These are phyloP conservation scores for Microcaecilia unicolor DNA, from an alignment of 2,797 vertebrate genomes.

Conservation along the genomic window DNA sequence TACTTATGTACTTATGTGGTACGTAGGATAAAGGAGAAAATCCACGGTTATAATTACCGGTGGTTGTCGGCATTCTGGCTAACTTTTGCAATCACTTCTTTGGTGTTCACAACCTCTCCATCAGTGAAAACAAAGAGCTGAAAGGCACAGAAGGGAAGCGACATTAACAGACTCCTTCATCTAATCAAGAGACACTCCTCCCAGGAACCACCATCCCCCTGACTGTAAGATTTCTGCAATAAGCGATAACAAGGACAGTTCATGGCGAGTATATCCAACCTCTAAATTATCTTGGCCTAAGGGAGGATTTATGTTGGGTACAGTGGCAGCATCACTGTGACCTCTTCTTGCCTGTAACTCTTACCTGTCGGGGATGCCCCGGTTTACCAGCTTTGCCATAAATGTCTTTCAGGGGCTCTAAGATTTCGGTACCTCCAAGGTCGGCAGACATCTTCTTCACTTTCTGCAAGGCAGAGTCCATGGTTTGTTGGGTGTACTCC, in stretches of 20 bases:
- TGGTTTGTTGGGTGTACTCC: conserved; percentile 53
- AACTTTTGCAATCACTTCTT: conserved; percentile 45
- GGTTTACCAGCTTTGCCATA: conserved; percentile 27
- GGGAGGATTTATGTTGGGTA: too few relatives aligned
- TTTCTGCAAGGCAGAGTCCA: conserved; percentile 51
- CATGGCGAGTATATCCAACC: too few relatives aligned
- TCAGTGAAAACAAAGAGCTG: conserved; percentile 69
- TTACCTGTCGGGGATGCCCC: conserved; percentile 50
- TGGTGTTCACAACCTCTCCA: conserved; percentile 54
- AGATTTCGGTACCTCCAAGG: conserved; percentile 54
- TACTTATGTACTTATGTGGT: too few relatives aligned
- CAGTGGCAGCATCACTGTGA: too few relatives aligned
- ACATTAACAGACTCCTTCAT: background rate
- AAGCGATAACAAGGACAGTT: conserved; percentile 35
- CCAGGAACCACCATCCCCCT: conserved; percentile 30
- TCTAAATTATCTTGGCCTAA: too few relatives aligned
- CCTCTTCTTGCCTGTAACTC: background rate
- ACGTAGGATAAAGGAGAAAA: too few relatives aligned
- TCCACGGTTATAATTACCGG: conserved; percentile 44
- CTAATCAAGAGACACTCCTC: too few relatives aligned
- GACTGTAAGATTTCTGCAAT: conserved; percentile 32
- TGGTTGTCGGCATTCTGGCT: conserved; percentile 39
- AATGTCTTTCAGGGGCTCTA: conserved; percentile 43
- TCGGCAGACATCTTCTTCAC: conserved; percentile 41
- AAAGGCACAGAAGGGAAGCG: too few relatives aligned